Evolutionary conservation across 1,140 invertebrate genomes (phyloP).

Genomic region (Tetramorium simillimum): DNA sequence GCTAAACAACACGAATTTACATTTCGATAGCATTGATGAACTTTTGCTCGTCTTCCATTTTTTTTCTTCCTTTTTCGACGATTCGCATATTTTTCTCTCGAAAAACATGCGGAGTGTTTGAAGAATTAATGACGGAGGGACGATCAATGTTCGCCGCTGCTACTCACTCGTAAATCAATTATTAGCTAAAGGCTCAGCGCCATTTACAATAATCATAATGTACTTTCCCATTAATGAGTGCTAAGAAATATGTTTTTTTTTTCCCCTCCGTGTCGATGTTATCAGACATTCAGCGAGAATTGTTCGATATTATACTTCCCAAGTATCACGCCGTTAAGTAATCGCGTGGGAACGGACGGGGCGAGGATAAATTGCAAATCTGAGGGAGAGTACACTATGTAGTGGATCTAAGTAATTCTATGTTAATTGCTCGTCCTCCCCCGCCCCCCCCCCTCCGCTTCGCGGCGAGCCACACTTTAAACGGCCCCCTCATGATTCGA

Average conservation of each 20-base stretch:
- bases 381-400: background rate
- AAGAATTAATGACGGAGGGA: background rate
- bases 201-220: background rate
- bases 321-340: constrained; percentile 30
- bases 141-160: background rate
- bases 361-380: constrained; percentile 35
- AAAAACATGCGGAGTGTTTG: background rate
- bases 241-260: constrained; percentile 5
- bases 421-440: constrained; percentile 22
- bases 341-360: constrained; percentile 41
- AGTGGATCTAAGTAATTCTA: constrained; percentile 49
- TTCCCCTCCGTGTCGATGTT: background rate
- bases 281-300: constrained; percentile 7
- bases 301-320: constrained; percentile 1
- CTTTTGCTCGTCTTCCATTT: background rate
- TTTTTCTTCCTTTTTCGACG: background rate
- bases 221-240: background rate
- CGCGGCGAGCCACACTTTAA: constrained; percentile 3
- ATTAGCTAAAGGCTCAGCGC: background rate
- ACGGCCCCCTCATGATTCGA: constrained; percentile 30
- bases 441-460: background rate
- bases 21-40: background rate
- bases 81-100: background rate
- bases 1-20: background rate
- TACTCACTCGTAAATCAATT: background rate